A percentile compares a stretch with the other conserved stretches of the same genome.
phyloP scores from a whole-genome alignment of 2,888 invertebrate genomes.

The Cosmia trapezina region DNA sequence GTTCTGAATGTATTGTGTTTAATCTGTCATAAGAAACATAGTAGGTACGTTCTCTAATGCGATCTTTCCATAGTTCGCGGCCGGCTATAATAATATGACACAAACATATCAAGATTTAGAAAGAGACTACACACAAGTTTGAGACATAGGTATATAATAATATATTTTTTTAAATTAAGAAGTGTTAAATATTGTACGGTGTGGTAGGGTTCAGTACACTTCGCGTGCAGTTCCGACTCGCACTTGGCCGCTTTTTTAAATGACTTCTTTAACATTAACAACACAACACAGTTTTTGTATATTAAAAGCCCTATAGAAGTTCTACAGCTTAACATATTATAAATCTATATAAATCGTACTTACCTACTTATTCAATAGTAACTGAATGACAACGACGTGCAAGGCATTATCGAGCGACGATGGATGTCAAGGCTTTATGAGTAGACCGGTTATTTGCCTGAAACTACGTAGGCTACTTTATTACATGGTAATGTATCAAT shows the following conservation, averaged over 20 bases:
- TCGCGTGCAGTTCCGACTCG: too few species aligned
- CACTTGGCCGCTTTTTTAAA: too few species aligned
- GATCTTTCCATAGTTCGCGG: too few species aligned
- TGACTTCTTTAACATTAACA: neutral
- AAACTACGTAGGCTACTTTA: conserved; percentile 9
- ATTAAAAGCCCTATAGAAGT: neutral
- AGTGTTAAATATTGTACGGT: too few species aligned
- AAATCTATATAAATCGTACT: neutral
- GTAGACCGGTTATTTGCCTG: conserved; percentile 19
- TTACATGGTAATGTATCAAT: conserved; percentile 12
- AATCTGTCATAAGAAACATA: neutral
- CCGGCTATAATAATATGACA: too few species aligned
- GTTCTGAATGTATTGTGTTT: neutral
- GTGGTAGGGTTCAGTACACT: too few species aligned
- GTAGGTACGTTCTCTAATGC: too few species aligned
- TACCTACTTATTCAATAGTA: neutral
- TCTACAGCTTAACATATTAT: neutral
- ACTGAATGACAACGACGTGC: conserved; percentile 40
- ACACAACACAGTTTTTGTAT: neutral
- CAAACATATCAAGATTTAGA: too few species aligned
- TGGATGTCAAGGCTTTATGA: conserved; percentile 41
- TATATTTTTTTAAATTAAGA: too few species aligned
- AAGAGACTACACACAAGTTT: too few species aligned
- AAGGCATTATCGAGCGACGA: conserved; percentile 39
- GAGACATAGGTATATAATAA: too few species aligned